phyloP scores from a whole-genome alignment of 2,113 vertebrate genomes.

The Bombycilla garrulus region DNA sequence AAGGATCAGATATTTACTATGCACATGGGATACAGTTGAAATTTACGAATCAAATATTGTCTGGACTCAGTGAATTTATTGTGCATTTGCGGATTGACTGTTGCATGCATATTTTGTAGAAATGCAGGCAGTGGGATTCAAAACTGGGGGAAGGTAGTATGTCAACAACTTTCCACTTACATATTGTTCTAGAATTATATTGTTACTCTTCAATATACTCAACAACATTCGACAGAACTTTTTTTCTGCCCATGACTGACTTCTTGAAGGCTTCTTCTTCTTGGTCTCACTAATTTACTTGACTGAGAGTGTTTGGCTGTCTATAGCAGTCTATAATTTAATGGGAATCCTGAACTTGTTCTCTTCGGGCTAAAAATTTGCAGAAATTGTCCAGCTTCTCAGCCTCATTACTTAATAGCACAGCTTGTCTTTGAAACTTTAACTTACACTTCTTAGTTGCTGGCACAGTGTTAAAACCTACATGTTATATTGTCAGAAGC shows the following conservation, averaged over 20 bases:
- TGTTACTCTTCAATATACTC: neutral
- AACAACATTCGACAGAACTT: neutral
- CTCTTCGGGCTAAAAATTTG: neutral
- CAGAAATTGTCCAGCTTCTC: neutral
- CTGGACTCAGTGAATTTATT: neutral
- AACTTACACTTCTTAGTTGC: neutral
- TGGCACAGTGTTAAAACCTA: neutral
- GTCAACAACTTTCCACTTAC: neutral
- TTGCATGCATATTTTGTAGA: neutral
- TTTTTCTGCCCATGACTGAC: neutral
- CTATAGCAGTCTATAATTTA: neutral
- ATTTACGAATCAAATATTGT: slow-evolving; percentile 11
- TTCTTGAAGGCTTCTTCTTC: neutral
- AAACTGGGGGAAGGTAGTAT: neutral
- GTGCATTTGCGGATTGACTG: neutral
- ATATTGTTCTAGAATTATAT: neutral
- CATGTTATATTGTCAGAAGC: neutral
- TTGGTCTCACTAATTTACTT: neutral
- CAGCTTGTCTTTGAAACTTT: neutral
- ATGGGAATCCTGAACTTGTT: neutral
- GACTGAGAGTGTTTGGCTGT: neutral
- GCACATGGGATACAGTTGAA: neutral
- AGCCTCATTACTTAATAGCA: neutral
- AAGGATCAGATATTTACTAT: slow-evolving; percentile 7
- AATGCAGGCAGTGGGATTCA: neutral